Evolutionary conservation across 1,140 invertebrate genomes (phyloP), one percentile per base, ranked within the genome.

Genomic region (Drosophila saltans): DNA sequence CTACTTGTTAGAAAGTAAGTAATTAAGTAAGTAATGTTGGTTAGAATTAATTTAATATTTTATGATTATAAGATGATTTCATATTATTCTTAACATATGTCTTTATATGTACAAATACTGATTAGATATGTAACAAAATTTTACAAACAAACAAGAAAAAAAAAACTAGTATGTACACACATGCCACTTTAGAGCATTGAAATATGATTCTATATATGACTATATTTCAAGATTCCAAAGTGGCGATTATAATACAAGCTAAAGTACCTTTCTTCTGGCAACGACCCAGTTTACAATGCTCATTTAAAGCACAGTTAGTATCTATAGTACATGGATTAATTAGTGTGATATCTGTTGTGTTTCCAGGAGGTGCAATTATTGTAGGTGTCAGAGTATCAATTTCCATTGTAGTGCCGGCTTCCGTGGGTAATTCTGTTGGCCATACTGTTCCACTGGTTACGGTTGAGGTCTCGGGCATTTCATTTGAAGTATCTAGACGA

Each of bases 241-340:
- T 81, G 74, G 72, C 66, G 65, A 41, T 73, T 66, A 58, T 64
- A 48, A 52, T 66, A 69, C 48, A 36, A 65, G 24, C 62, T 40
- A 66, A 65, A 78, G 56, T 88, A 81, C 95, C 95, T 66, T 94
- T 94, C 73, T 92, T 93, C 56, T 91, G 86, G 90, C 94, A 95
- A 82, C 92, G 85, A 16, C 93, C 92, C 81, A 93, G 92, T 30
- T 94, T 92, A 84, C 94, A 95, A 55, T 93, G 93, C 90, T 94
- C 92, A 65, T 92, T 92, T 64, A 91, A 75, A 39, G 92, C 89
- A 80, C 94, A 95, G 64, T 94, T 91, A 91, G 90, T 90, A 91
- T 91, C 84, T 83, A 91, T 74, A 75, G 86, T 90, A 91, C 90
- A 91, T 74, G 78, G 72, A 86, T 91, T 94, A 72, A 91, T 86